Base-by-base conservation (phyloP, 2,797 vertebrate species). In the Pogoniulus pusillus region DNA sequence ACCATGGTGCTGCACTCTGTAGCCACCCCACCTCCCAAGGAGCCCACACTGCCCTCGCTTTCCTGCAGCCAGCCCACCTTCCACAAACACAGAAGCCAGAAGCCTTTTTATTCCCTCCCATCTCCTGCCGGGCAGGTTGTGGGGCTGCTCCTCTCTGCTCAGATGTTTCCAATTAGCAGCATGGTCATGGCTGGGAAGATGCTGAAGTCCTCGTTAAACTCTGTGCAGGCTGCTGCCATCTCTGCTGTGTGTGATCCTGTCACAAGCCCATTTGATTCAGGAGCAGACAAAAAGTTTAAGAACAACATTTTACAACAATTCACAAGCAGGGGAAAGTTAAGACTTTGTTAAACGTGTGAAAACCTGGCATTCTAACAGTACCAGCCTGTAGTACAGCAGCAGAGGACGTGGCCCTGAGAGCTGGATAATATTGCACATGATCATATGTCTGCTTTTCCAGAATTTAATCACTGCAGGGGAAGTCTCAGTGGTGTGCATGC, bases 1-100 rank as follows among this genome's bases (percentile, higher is more conserved):
- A n/a, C 39, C 7, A 1, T 1, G 4, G 1, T 5, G 5, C 12
- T 16, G 15, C n/a, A 3, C 16, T 82, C 71, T 37, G 16, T 10
- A 13, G 2, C 8, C 53, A 23, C 53, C 26, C 32, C 64, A 72
- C 8, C 53, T 26, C 53, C 26, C 32, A 59, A 72, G 11, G 13
- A 86, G 24, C 35, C 24, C 54, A 64, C 14, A 18, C 53, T 17
- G 4, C 35, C 27, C 35, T 59, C 9, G 10, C 4, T 18, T 12
- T 7, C 32, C 66, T 16, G 6, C 47, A 19, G 2, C 29, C 58
- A 75, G 4, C 6, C 13, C 35, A 62, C 16, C 4, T 12, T 0
- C 23, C 24, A 43, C 12, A 19, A 13, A 5, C 1, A 4, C 51
- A 39, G 47, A 24, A 7, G 5, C 22, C 34, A 8, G 49, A 49